phyloP scores from a whole-genome alignment of 2,888 invertebrate species.

The Mythimna loreyi region DNA sequence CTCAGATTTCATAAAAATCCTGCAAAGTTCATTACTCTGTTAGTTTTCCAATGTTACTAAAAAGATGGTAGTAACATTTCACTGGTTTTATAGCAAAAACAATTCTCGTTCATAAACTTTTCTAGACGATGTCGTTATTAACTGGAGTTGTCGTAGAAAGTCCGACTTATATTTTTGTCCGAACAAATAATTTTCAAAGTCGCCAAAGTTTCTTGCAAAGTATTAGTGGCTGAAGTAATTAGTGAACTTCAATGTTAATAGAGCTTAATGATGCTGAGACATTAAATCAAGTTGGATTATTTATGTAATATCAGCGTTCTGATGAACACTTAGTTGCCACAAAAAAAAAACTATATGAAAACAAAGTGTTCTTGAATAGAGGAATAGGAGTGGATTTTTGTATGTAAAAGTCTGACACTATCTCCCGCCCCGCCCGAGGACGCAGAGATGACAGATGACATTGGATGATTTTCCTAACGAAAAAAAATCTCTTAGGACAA shows the following conservation, averaged over 20 bases:
- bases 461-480: too few species aligned
- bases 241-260: slow-evolving; percentile 43
- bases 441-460: too few species aligned
- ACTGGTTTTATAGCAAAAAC: slow-evolving; percentile 18
- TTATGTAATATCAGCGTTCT: too few species aligned
- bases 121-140: slow-evolving; percentile 22
- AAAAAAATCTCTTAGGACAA: too few species aligned
- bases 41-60: slow-evolving; percentile 8
- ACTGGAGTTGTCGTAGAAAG: slow-evolving; percentile 23
- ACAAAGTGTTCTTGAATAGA: not conserved
- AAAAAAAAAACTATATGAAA: not conserved
- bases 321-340: too few species aligned
- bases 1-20: too few species aligned
- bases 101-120: slow-evolving; percentile 38
- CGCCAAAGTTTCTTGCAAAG: slow-evolving; percentile 33
- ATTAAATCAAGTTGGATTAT: slow-evolving; percentile 18
- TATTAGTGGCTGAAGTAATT: slow-evolving; percentile 39
- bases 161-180: slow-evolving; percentile 42
- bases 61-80: not conserved
- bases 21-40: slow-evolving; percentile 1
- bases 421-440: too few species aligned
- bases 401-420: too few species aligned
- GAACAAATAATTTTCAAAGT: slow-evolving; percentile 48
- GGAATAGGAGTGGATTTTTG: too few species aligned
- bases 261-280: slow-evolving; percentile 30